Evolutionary conservation across 2,113 vertebrate species (phyloP), one percentile per base, ranked within the genome.

Genomic region (Cynopterus brachyotis): DNA sequence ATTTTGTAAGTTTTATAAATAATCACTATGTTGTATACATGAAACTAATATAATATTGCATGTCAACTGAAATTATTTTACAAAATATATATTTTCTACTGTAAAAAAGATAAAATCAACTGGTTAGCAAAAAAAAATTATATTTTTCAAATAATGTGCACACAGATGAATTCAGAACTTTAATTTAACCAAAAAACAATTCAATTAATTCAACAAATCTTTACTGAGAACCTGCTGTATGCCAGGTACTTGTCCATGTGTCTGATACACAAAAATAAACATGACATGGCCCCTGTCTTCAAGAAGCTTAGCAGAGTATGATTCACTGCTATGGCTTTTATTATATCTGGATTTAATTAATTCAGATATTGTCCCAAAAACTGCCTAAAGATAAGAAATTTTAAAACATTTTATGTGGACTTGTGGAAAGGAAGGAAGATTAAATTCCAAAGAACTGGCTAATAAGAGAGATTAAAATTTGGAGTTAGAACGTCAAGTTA

Each of bases 401-500:
- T 93, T 66, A 10, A 84, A 53, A n/a, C 66, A 91, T 35, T 95
- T 92, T 19, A 89, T 84, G 90, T 66, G 10, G 32, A 89, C 45
- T 66, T 45, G 35, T 79, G 8, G 66, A 82, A 95, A 91, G 20
- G 53, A 89, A 83, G 30, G 50, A 92, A 88, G 47, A 83, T 75
- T 83, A 90, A 94, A 89, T 95, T 89, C 83, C 60, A 94, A 92
- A 53, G 72, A 81, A n/a, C 47, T 81, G 42, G 50, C 69, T 96
- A 15, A 87, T 87, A 76, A 93, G 76, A 81, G 8, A 73, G 50
- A 66, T 85, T 60, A 85, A 91, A 76, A 91, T 88, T 90, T 87
- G 70, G 47, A 82, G 50, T 79, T 75, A 91, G 40, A 80, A 84
- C 93, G 67, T 90, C 47, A 92, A 73, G 30, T 45, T 59, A 47